These are phyloP conservation scores for Brienomyrus longianalis DNA, from an alignment of 2,113 vertebrate genomes.

Conservation along the genomic window DNA sequence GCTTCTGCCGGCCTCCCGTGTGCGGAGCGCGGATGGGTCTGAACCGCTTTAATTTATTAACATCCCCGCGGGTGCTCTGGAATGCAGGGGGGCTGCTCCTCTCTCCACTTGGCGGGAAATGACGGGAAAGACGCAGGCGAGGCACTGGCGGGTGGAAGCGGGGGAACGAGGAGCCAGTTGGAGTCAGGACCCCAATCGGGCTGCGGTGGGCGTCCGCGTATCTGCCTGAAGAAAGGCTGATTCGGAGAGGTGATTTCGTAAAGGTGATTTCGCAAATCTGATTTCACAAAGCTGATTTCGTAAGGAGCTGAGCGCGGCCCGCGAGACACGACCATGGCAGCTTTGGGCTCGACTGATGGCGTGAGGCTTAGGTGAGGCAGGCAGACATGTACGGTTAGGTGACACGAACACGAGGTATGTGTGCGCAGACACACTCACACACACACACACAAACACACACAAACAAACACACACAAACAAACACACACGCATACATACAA, in stretches of 20 bases:
- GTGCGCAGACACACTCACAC: not conserved
- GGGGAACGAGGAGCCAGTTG: not conserved
- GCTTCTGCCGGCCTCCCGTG: not conserved
- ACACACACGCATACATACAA: not conserved
- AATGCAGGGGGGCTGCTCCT: not conserved
- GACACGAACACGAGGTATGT: not conserved
- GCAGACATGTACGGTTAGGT: not conserved
- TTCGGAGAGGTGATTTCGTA: not conserved
- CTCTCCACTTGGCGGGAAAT: not conserved
- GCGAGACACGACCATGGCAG: not conserved
- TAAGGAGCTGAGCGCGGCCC: not conserved
- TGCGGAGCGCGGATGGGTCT: not conserved
- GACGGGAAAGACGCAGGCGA: not conserved
- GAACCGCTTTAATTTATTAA: not conserved
- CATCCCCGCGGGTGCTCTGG: not conserved
- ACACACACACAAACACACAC: no score
- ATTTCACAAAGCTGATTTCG: not conserved
- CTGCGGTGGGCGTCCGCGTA: not conserved
- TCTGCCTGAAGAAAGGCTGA: not conserved
- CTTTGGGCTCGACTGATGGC: not conserved
- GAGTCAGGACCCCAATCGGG: not conserved
- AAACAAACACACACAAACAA: no score
- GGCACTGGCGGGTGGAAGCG: not conserved
- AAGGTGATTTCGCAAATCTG: not conserved
- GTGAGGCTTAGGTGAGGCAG: not conserved